These are phyloP conservation scores for Apus apus DNA, from an alignment of 2,113 vertebrate species.

Conservation along the genomic window DNA sequence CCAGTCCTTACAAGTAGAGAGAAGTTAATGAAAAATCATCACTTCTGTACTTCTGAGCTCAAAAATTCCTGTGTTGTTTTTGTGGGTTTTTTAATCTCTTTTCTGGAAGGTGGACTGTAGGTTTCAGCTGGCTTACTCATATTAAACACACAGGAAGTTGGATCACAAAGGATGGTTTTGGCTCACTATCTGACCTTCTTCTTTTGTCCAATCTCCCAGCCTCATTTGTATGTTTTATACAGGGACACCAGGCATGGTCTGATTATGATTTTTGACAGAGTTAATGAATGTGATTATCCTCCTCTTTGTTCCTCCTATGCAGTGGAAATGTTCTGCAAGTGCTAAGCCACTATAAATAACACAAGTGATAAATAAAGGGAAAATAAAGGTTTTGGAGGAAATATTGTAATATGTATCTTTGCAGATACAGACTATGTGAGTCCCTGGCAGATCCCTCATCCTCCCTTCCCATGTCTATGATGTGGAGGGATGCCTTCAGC, in stretches of 20 bases:
- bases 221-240: not conserved
- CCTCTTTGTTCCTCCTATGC: not conserved
- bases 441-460: not conserved
- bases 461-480: rapidly evolving
- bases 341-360: not conserved
- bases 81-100: not conserved
- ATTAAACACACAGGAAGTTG: not conserved
- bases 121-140: not conserved
- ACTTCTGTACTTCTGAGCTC: not conserved
- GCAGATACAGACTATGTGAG: not conserved
- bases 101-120: not conserved
- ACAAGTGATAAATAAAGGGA: not conserved
- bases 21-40: not conserved
- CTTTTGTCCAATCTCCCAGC: not conserved
- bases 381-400: not conserved
- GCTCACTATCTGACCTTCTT: not conserved
- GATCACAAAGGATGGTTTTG: not conserved
- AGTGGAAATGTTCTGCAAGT: not conserved
- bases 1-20: not conserved
- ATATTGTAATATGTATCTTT: not conserved
- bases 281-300: not conserved
- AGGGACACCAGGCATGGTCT: not conserved
- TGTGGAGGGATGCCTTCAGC: rapidly evolving
- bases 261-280: not conserved
- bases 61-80: not conserved